Conservation (phyloP, 2,797 vertebrate species). For the Psittacula echo region DNA sequence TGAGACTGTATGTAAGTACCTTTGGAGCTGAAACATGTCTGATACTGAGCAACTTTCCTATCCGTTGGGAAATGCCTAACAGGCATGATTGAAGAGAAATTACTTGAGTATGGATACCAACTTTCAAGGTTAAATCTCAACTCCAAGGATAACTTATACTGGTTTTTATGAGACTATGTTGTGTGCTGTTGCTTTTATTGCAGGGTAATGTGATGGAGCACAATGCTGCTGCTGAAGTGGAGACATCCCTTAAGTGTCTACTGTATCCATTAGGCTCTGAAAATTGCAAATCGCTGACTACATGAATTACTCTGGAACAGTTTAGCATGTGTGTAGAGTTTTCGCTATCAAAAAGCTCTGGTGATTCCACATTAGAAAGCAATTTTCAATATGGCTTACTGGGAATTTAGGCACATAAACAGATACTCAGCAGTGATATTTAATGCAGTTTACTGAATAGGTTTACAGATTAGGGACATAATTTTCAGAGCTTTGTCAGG, state of each 20-base stretch:
- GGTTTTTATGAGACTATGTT: neutral
- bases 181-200: neutral
- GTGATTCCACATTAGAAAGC: conserved; percentile 10
- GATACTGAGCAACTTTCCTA: neutral
- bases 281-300: conserved; percentile 19
- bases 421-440: conserved; percentile 14
- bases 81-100: neutral
- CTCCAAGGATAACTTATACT: neutral
- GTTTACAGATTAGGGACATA: conserved; percentile 17
- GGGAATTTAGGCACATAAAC: conserved; percentile 51
- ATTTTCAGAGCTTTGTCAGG: conserved; percentile 43
- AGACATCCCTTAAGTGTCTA: conserved; percentile 18
- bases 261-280: neutral
- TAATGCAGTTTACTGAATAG: conserved; percentile 18
- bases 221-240: neutral
- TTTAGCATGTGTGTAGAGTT: neutral
- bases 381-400: conserved; percentile 43
- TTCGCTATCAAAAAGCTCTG: neutral
- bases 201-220: neutral
- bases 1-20: neutral
- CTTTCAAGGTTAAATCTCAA: conserved; percentile 2
- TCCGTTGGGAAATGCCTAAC: neutral
- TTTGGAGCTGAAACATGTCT: neutral
- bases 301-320: conserved; percentile 33
- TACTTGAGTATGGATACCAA: neutral